phyloP scores from a whole-genome alignment of 2,888 invertebrate species.

The Harpagoxenus sublaevis region DNA sequence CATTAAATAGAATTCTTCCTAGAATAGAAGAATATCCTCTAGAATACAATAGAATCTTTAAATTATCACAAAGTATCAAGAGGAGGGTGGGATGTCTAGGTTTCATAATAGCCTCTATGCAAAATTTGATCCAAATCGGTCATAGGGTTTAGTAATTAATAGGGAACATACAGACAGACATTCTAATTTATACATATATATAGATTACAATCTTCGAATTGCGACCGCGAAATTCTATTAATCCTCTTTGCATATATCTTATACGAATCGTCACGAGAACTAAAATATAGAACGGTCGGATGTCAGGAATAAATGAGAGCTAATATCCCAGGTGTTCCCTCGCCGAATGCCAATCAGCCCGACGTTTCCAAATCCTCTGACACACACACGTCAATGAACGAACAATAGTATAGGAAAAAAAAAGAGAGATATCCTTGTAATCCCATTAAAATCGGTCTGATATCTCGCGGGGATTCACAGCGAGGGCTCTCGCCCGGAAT shows the following conservation, averaged over 20 bases:
- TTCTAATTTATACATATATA: too few relatives aligned
- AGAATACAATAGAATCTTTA: too few relatives aligned
- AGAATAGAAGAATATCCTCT: too few relatives aligned
- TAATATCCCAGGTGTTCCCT: neutral
- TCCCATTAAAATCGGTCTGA: constrained; percentile 48
- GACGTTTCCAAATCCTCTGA: constrained; percentile 30
- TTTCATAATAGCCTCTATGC: too few relatives aligned
- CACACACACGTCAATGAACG: constrained; percentile 26
- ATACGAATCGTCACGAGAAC: neutral
- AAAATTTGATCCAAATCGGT: too few relatives aligned
- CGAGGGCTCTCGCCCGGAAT: constrained; percentile 26
- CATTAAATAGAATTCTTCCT: too few relatives aligned
- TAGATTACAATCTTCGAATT: neutral
- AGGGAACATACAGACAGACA: too few relatives aligned
- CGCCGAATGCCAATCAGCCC: constrained; percentile 24
- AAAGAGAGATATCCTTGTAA: constrained; percentile 24
- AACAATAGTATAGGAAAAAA: neutral
- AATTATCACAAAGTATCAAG: too few relatives aligned
- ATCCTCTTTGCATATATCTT: neutral
- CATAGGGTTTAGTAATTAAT: too few relatives aligned
- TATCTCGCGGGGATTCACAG: constrained; percentile 3
- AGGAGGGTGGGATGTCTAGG: too few relatives aligned
- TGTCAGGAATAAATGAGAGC: constrained; percentile 2
- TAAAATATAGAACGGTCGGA: neutral
- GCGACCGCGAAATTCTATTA: neutral